Evolutionary conservation across 2,797 vertebrate species (phyloP).

Genomic region (Bradypus variegatus): DNA sequence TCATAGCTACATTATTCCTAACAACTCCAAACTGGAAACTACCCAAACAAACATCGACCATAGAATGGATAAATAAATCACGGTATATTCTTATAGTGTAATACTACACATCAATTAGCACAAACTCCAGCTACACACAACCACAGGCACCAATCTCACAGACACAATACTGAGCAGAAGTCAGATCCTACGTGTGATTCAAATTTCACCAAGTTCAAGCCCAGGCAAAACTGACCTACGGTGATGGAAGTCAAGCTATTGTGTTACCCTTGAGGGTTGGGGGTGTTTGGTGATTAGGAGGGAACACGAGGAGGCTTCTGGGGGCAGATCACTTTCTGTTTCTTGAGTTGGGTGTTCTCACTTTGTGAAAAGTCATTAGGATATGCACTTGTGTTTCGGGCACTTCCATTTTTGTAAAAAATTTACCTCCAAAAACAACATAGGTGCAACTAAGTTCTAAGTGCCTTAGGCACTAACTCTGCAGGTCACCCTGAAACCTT

Average conservation of each 20-base stretch:
- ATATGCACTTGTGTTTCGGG: neutral
- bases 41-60: neutral
- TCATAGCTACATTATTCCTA: neutral
- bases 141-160: neutral
- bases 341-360: neutral
- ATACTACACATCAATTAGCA: neutral
- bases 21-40: neutral
- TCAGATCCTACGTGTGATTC: neutral
- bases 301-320: neutral
- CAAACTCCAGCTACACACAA: neutral
- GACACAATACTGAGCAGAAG: neutral
- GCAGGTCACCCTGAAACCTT: neutral
- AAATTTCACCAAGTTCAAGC: neutral
- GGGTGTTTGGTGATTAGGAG: neutral
- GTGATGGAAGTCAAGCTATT: neutral
- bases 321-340: neutral
- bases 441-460: too few species aligned
- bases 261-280: too few species aligned
- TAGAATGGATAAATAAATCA: neutral
- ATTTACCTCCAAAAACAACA: neutral
- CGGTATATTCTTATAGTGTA: neutral
- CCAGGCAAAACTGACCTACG: neutral
- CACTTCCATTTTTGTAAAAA: neutral
- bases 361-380: neutral
- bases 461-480: too few species aligned